A percentile compares a stretch with the other conserved stretches of the same genome.
Evolutionary conservation across 2,888 invertebrate genomes (phyloP).

Genomic region (Megastigmus dorsalis): DNA sequence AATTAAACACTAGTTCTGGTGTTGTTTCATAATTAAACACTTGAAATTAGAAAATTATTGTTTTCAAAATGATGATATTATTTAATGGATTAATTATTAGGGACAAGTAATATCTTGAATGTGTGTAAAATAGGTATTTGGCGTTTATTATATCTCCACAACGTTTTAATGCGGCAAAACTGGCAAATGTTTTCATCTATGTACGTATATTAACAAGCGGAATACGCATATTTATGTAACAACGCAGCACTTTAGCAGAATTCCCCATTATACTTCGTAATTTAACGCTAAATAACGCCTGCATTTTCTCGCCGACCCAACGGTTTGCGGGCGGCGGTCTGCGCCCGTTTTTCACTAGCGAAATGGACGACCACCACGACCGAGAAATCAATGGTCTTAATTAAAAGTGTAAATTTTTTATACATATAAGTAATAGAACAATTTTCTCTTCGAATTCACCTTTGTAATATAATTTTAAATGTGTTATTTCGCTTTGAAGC

Average conservation of each 20-base stretch:
- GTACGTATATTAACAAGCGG: conserved; percentile 6
- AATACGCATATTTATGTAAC: conserved; percentile 24
- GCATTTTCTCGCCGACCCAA: conserved; percentile 19
- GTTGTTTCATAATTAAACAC: too few relatives aligned
- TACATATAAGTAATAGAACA: background rate
- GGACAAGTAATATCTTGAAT: too few relatives aligned
- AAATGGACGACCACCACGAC: background rate
- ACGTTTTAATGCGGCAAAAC: too few relatives aligned
- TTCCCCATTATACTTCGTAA: conserved; percentile 21
- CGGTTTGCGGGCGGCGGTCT: background rate
- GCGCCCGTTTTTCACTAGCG: conserved; percentile 20
- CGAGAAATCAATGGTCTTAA: conserved; percentile 34
- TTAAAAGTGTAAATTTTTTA: conserved; percentile 28
- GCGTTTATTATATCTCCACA: too few relatives aligned
- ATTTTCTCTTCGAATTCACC: too few relatives aligned
- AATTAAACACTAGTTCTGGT: too few relatives aligned
- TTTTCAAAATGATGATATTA: too few relatives aligned
- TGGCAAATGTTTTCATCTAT: conserved; percentile 9
- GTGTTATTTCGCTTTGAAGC: too few relatives aligned
- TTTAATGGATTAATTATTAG: too few relatives aligned
- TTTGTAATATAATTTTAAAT: too few relatives aligned
- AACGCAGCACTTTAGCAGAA: conserved; percentile 16
- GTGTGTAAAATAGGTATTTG: too few relatives aligned
- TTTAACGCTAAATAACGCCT: conserved; percentile 40
- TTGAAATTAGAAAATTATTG: too few relatives aligned